phyloP scores from a whole-genome alignment of 2,888 invertebrate genomes.

The Microchrysa polita region DNA sequence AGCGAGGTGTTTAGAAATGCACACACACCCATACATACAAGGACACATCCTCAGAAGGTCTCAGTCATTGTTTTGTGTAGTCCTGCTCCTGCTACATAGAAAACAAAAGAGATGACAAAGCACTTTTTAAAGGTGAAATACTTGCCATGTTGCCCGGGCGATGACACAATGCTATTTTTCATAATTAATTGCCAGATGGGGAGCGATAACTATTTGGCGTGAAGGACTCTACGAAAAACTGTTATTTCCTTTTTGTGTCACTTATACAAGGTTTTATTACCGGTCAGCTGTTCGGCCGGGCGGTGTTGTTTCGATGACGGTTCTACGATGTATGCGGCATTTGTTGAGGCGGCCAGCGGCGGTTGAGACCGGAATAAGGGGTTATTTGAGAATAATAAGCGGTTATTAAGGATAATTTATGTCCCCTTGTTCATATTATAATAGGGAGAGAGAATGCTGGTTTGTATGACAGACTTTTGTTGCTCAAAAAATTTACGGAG shows the following conservation, averaged over 20 bases:
- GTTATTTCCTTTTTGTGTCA: conserved; percentile 38
- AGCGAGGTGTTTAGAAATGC: conserved; percentile 39
- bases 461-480: not conserved
- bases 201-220: conserved; percentile 41
- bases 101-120: conserved; percentile 39
- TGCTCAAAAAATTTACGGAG: not conserved
- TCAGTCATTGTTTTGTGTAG: too few species aligned
- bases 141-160: conserved; percentile 33
- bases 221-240: conserved; percentile 35
- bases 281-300: conserved; percentile 24
- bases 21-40: not conserved
- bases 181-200: conserved; percentile 38
- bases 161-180: conserved; percentile 40
- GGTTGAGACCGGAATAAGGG: not conserved
- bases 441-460: not conserved
- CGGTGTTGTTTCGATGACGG: not conserved
- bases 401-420: conserved; percentile 11
- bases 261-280: conserved; percentile 27
- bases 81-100: conserved; percentile 15
- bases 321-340: not conserved
- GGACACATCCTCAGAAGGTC: too few species aligned
- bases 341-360: too few species aligned
- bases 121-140: conserved; percentile 38
- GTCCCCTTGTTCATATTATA: too few species aligned
- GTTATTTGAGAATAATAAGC: not conserved